Evolutionary conservation across 1,140 invertebrate genomes (phyloP), one percentile per base, ranked within the genome.

Genomic region (Bombyx mandarina): DNA sequence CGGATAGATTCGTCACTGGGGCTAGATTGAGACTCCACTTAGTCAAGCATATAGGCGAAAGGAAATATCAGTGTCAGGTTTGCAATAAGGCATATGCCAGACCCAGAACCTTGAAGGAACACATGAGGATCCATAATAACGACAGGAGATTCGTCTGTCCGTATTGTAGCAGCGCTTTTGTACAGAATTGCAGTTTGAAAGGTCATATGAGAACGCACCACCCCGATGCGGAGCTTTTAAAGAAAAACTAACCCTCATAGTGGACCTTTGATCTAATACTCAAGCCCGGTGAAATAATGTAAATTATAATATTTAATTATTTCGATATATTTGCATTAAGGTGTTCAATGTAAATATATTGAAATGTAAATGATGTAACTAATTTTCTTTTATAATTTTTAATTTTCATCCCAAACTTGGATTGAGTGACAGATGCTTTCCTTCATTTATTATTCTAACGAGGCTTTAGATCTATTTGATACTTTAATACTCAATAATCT

Each of bases 61-160:
- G 73, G 12, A 82, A 80, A 43, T 86, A 62, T 53, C 70, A 83
- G 58, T 88, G 87, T 56, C 65, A 82, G 43, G 73, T 82, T 0
- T 88, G 90, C 60, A 88, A 88, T 12, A 91, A 89, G 56, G 80
- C 82, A 6, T 90, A 89, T 50, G 63, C 83, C 0, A 88, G 89
- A 18, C 80, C 78, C 9, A 89, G 86, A 52, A 89, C 88, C 0
- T 51, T 91, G 3, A 87, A 86, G 52, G 88, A 88, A 18, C 90
- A 91, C 58, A 89, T 89, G 68, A 64, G 78, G 9, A 87, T 84
- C 54, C 84, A 88, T 65, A 88, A 58, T 66, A 88, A 61, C 76
- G 90, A 73, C 74, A 82, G 67, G 50, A 61, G 71, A 58, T 80
- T 87, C 52, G 69, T 76, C 10, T 91, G 90, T 73, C 75, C 86